These are phyloP conservation scores for Mesodorylaimus sp. DNA, from an alignment of 2,888 invertebrate species.

Conservation along the genomic window DNA sequence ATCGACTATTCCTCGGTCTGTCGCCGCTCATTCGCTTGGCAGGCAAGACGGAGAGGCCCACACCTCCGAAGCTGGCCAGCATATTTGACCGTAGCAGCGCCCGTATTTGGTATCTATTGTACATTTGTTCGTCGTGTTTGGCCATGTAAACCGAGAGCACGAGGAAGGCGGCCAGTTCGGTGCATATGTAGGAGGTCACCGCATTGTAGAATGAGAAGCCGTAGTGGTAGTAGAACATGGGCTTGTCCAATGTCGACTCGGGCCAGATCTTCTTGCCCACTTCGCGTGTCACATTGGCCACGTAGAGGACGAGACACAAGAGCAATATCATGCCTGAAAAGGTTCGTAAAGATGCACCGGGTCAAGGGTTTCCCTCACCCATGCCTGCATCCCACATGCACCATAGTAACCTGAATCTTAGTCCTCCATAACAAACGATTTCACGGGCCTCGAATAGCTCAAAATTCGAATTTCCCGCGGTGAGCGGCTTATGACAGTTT, in stretches of 20 bases:
- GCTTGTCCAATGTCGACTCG: slow-evolving; percentile 26
- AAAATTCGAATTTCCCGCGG: too few species aligned
- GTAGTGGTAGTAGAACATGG: slow-evolving; percentile 26
- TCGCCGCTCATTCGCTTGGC: too few species aligned
- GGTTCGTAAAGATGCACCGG: too few species aligned
- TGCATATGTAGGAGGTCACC: slow-evolving; percentile 20
- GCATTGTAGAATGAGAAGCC: slow-evolving; percentile 20
- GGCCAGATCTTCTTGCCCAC: slow-evolving; percentile 27
- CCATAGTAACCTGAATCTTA: too few species aligned
- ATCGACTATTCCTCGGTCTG: too few species aligned
- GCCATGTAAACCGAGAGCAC: slow-evolving; percentile 28
- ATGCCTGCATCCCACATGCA: too few species aligned
- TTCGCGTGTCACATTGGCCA: slow-evolving; percentile 19
- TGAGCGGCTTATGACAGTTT: too few species aligned
- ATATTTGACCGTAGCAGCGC: neutral
- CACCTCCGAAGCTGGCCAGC: too few species aligned
- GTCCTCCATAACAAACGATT: too few species aligned
- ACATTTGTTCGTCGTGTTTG: slow-evolving; percentile 26
- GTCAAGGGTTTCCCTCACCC: too few species aligned
- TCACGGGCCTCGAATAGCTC: too few species aligned
- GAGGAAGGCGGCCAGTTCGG: slow-evolving; percentile 24
- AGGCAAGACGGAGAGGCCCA: too few species aligned
- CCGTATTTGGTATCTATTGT: slow-evolving; percentile 23
- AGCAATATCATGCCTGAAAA: slow-evolving; percentile 23
- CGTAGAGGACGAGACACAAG: slow-evolving; percentile 26